Evolutionary conservation across 2,797 vertebrate genomes (phyloP).

Genomic region (Protosalanx chinensis): DNA sequence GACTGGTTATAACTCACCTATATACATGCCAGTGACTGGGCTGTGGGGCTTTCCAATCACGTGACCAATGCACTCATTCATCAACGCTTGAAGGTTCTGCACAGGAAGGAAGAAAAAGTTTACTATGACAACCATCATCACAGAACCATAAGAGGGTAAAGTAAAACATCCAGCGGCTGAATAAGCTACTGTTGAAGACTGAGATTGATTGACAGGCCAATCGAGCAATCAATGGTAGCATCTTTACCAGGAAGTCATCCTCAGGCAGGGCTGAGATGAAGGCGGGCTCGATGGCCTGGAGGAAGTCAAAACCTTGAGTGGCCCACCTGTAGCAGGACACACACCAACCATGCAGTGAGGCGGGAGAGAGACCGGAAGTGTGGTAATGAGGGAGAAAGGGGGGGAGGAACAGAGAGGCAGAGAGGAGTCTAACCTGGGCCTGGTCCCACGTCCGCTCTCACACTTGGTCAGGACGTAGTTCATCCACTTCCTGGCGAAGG

Average conservation of each 20-base stretch:
- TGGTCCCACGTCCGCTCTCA: slow-evolving; percentile 96
- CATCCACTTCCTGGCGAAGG: slow-evolving; percentile 98
- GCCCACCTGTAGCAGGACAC: slow-evolving; percentile 81
- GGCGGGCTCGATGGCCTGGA: slow-evolving; percentile 95
- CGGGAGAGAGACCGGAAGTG: not conserved
- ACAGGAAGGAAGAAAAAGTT: slow-evolving; percentile 18
- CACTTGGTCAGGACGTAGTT: slow-evolving; percentile 97
- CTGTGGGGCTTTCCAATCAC: slow-evolving; percentile 99
- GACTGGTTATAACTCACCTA: slow-evolving; percentile 78
- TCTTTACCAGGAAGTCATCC: slow-evolving; percentile 94
- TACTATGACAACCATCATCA: too few species aligned
- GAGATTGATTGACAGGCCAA: too few species aligned
- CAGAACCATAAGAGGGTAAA: too few species aligned
- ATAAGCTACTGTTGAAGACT: too few species aligned
- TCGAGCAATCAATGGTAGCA: too few species aligned
- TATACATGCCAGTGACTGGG: slow-evolving; percentile 92
- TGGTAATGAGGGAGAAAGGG: not conserved
- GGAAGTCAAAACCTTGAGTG: slow-evolving; percentile 98
- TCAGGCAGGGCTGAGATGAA: slow-evolving; percentile 98
- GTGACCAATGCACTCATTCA: slow-evolving; percentile 99
- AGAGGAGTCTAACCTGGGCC: slow-evolving; percentile 82
- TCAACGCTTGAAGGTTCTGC: slow-evolving; percentile 94
- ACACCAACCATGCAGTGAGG: too few species aligned
- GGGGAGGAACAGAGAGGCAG: not conserved
- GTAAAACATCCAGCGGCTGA: too few species aligned